phyloP scores from a whole-genome alignment of 2,888 invertebrate genomes.

The Caprella mutica region DNA sequence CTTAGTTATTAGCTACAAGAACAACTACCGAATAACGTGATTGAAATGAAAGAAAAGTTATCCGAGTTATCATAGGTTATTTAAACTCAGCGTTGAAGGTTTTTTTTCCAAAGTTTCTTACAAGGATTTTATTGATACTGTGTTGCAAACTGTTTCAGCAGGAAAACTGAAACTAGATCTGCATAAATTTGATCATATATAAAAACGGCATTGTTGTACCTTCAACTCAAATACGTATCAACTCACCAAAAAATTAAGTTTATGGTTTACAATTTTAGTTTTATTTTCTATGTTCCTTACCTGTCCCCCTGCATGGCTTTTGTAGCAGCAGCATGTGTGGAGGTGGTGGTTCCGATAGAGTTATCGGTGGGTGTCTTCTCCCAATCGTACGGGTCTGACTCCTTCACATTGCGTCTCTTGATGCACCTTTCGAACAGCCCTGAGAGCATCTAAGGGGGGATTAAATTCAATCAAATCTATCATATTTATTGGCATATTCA shows the following conservation, averaged over 20 bases:
- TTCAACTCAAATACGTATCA: no score
- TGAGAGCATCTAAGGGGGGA: slow-evolving; percentile 55
- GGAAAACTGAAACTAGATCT: no score
- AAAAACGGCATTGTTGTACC: no score
- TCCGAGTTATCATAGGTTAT: no score
- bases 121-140: no score
- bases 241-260: background rate
- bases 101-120: no score
- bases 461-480: slow-evolving; percentile 36
- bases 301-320: slow-evolving; percentile 36
- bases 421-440: slow-evolving; percentile 82
- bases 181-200: no score
- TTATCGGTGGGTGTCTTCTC: slow-evolving; percentile 50
- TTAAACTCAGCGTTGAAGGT: no score
- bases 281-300: slow-evolving; percentile 33
- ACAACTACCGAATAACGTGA: no score
- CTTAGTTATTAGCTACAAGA: background rate
- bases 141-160: no score
- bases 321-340: slow-evolving; percentile 38
- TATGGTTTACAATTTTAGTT: background rate
- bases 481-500: background rate
- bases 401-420: slow-evolving; percentile 75
- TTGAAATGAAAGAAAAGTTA: no score
- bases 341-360: slow-evolving; percentile 37
- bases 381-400: slow-evolving; percentile 90